phyloP scores from a whole-genome alignment of 2,113 vertebrate species.

The Tragulus kanchil region DNA sequence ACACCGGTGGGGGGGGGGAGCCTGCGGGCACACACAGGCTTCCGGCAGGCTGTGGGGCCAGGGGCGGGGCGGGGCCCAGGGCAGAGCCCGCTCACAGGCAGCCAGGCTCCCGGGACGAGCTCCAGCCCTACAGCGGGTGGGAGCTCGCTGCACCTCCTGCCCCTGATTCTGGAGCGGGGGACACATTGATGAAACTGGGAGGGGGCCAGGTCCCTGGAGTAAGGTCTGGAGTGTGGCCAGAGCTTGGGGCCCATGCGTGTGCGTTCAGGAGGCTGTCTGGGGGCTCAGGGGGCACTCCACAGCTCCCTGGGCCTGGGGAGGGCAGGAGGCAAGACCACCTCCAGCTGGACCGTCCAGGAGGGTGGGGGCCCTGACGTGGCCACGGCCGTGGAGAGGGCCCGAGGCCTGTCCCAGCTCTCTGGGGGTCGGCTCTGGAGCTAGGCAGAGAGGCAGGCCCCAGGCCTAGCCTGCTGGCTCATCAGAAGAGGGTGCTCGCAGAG shows the following conservation, averaged over 20 bases:
- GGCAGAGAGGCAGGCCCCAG: not conserved
- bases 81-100: not conserved
- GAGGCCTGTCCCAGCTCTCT: not conserved
- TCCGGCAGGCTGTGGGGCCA: conserved; percentile 73
- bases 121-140: not conserved
- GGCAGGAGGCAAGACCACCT: not conserved
- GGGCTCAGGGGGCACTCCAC: not conserved
- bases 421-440: not conserved
- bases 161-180: conserved; percentile 21
- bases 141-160: not conserved
- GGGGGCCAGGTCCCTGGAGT: not conserved
- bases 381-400: not conserved
- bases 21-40: conserved; percentile 74
- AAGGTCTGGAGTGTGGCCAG: conserved; percentile 50
- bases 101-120: not conserved
- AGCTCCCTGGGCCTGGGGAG: not conserved
- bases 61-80: not conserved
- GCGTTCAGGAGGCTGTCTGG: not conserved
- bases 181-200: not conserved
- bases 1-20: not conserved
- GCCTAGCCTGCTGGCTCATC: not conserved
- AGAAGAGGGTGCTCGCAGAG: too few relatives aligned
- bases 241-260: not conserved
- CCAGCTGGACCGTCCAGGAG: not conserved
- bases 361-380: not conserved